A percentile compares a stretch with the other conserved stretches of the same genome.
Evolutionary conservation across 35 echinoderm and acorn worm species (phyloP).

Genomic region (Ophioderma brevispina): DNA sequence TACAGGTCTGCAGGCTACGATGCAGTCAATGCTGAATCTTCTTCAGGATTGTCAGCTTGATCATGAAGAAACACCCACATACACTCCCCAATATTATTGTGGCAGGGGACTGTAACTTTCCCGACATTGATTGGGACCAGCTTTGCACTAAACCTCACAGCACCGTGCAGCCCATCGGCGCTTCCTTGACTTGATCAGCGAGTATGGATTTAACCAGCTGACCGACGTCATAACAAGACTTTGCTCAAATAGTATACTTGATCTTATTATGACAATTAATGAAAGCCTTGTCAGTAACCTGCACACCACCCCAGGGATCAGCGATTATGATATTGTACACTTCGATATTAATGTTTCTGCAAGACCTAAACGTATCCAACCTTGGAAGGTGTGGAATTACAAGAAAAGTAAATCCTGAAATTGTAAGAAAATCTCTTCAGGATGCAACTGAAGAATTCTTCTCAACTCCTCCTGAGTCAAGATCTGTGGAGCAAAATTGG

Average conservation of each 20-base stretch:
- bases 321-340: conserved; percentile 21
- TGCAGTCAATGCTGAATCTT: not conserved
- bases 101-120: conserved; percentile 43
- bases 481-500: not conserved
- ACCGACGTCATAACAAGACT: conserved; percentile 29
- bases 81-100: conserved; percentile 41
- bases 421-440: not conserved
- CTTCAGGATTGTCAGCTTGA: not conserved
- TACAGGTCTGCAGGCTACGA: conserved; percentile 10
- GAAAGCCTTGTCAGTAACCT: conserved; percentile 5
- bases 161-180: not conserved
- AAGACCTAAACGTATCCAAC: not conserved
- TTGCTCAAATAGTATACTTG: conserved; percentile 19
- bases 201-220: conserved; percentile 31
- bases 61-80: conserved; percentile 1
- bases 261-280: not conserved
- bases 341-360: conserved; percentile 38
- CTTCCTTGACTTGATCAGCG: conserved; percentile 18
- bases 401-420: conserved; percentile 16
- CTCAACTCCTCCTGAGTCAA: not conserved
- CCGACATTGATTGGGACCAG: conserved; percentile 59
- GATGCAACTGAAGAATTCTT: not conserved
- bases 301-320: conserved; percentile 31
- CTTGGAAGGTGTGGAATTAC: conserved; percentile 43
- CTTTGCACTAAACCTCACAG: not conserved